Evolutionary conservation across 2,113 vertebrate species (phyloP), one percentile per base, ranked within the genome.

Genomic region (Datnioides undecimradiatus): DNA sequence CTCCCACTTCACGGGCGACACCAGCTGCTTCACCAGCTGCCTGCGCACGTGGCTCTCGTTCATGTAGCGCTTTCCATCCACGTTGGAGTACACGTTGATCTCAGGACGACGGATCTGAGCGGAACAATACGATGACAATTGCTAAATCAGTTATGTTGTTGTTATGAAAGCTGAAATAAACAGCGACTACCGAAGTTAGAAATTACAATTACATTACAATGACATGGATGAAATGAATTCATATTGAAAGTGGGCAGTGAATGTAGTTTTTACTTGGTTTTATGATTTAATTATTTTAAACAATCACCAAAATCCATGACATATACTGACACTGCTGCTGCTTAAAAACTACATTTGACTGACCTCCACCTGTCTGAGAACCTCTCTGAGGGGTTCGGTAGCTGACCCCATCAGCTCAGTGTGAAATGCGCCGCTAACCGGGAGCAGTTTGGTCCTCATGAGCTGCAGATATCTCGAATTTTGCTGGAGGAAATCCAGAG

Each of bases 371-470:
- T 93, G 91, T 46, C 90, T 90, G 7, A 99, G 93, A 13, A 93
- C 95, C 5, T 95, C 93, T 1, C 85, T 80, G 80, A 99, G 71
- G 0, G 96, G 95, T 63, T 96, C 93, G 17, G 90, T 31, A 0
- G 97, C 98, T 0, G 94, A 87, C 82, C 92, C 88, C 98, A 99
- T 99, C 70, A 99, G 95, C 8, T 91, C 82, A 0, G 97, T 99
- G 69, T 99, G 98, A 84, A 99, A 99, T 21, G 94, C 98, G 0
- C 98, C 98, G 3, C 97, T 97, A 6, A 99, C 98, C 0, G 96
- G 95, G 36, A 99, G 90, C 82, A 92, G 85, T 71, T 90, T 96
- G 27, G 95, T 84, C 76, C 96, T 95, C 0, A 60, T 62, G 76
- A 99, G 97, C 13, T 94, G 75, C 0, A 96, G 95, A 79, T 63